Evolutionary conservation across 2,888 invertebrate genomes (phyloP).

Genomic region (Nematopogon swammerdamellus): DNA sequence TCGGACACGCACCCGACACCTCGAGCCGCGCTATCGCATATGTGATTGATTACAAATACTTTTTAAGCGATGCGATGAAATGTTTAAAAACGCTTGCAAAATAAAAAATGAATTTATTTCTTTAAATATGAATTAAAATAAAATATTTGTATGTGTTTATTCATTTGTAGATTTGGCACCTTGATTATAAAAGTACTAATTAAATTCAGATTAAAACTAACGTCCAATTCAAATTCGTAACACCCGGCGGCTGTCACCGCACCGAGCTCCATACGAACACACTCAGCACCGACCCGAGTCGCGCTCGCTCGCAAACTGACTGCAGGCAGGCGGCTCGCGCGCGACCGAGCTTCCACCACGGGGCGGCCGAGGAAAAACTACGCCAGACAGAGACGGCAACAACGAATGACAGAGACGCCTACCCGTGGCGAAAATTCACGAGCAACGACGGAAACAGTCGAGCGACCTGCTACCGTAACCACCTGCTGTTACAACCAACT

Average conservation of each 20-base stretch:
- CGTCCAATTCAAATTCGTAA: no score
- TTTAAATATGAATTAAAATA: no score
- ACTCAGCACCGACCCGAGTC: constrained; percentile 28
- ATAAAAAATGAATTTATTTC: no score
- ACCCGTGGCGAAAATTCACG: constrained; percentile 16
- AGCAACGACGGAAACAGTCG: constrained; percentile 11
- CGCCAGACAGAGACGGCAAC: not conserved
- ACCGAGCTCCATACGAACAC: not conserved
- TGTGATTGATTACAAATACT: no score
- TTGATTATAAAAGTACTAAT: no score
- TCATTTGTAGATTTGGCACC: no score
- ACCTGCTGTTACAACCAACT: not conserved
- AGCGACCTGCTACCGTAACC: constrained; percentile 18
- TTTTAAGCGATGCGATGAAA: no score
- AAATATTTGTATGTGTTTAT: no score
- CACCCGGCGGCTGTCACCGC: not conserved
- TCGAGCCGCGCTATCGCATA: constrained; percentile 2
- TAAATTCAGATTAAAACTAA: no score
- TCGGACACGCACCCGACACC: constrained; percentile 6
- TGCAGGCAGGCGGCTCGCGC: constrained; percentile 52
- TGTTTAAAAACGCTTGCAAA: no score
- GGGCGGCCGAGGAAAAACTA: constrained; percentile 8
- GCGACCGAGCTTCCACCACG: constrained; percentile 21
- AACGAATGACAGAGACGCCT: constrained; percentile 17
- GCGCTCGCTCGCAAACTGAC: constrained; percentile 38